Conservation (phyloP, 37 sponge, comb jelly and placozoan genomes). For the Aplysina aerophoba region DNA sequence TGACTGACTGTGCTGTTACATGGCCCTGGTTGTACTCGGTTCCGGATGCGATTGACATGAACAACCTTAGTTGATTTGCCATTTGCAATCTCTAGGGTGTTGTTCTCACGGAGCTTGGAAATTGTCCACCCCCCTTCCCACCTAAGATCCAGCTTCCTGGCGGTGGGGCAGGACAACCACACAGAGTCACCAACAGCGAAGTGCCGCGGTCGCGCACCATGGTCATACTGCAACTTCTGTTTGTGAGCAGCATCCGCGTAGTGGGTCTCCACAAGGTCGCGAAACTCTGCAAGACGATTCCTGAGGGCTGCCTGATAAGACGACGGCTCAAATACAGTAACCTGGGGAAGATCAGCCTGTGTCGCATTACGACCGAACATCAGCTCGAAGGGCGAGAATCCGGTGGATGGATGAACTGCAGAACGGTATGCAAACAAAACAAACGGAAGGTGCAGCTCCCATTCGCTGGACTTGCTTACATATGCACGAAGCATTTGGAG, state of each 20-base stretch:
- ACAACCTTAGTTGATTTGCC: neutral
- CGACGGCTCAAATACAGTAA: no score
- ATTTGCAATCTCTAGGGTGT: neutral
- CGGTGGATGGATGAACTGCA: constrained; percentile 21
- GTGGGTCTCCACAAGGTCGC: constrained; percentile 50
- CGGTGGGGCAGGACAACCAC: constrained; percentile 67
- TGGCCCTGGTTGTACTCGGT: constrained; percentile 25
- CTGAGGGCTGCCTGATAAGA: no score
- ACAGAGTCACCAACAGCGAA: constrained; percentile 52
- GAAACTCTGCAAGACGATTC: constrained; percentile 47
- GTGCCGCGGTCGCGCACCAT: neutral
- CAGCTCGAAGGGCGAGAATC: neutral
- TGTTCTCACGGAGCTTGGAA: neutral
- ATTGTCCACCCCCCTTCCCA: constrained; percentile 71
- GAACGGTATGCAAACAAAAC: constrained; percentile 58
- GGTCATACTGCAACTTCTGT: constrained; percentile 43
- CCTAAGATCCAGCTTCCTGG: constrained; percentile 64
- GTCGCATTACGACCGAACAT: neutral
- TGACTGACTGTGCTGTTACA: no score
- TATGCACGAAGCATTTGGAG: constrained; percentile 57
- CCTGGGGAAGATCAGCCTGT: neutral
- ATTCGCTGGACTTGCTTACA: constrained; percentile 39
- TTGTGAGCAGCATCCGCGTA: constrained; percentile 1
- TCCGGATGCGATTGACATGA: neutral
- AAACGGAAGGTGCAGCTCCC: constrained; percentile 68